Conservation (phyloP, 2,888 invertebrate species). For the Drosophila nigricruria region DNA sequence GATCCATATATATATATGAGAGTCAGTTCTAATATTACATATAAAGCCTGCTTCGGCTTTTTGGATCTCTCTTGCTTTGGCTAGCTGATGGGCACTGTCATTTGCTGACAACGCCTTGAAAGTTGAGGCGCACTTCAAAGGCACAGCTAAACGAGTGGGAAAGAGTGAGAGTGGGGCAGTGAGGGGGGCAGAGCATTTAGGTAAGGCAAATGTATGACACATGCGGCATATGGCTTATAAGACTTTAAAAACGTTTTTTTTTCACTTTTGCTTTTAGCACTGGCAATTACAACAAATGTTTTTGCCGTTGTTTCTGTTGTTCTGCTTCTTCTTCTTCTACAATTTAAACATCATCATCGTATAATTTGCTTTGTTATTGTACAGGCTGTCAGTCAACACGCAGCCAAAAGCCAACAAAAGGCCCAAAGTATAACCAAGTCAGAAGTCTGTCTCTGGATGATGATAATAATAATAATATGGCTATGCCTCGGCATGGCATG, state of each 20-base stretch:
- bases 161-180: background rate
- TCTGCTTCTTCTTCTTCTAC: background rate
- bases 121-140: constrained; percentile 28
- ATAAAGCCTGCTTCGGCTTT: background rate
- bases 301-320: background rate
- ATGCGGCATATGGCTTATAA: constrained; percentile 47
- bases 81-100: constrained; percentile 22
- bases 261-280: constrained; percentile 34
- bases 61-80: constrained; percentile 5
- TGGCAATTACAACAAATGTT: constrained; percentile 44
- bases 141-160: background rate
- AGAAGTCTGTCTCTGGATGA: background rate
- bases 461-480: background rate
- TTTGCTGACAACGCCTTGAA: constrained; percentile 50
- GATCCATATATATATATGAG: background rate
- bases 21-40: constrained; percentile 13
- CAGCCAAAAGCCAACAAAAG: constrained; percentile 15
- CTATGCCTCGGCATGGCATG: background rate
- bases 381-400: constrained; percentile 32
- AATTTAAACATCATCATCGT: background rate
- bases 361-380: constrained; percentile 3
- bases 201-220: constrained; percentile 53
- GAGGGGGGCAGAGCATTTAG: background rate
- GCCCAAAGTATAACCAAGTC: background rate
- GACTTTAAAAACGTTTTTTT: constrained; percentile 5